Percentiles rank a stretch among this genome's conserved stretches.
phyloP scores from a whole-genome alignment of 2,888 invertebrate species.

The Folsomia manolachei region DNA sequence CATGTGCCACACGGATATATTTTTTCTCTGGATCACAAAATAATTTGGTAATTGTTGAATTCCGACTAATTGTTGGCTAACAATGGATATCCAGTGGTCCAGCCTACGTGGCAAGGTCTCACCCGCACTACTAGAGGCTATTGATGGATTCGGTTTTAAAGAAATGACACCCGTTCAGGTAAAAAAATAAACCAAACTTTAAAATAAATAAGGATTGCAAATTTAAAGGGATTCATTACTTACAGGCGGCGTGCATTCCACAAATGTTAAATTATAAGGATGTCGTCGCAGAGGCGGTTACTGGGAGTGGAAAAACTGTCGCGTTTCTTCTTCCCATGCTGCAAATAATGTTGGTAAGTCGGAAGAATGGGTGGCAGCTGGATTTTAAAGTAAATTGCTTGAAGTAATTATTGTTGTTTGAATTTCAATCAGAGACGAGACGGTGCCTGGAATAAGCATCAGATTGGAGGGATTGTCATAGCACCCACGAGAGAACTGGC shows the following conservation, averaged over 20 bases:
- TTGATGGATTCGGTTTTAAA: constrained; percentile 58
- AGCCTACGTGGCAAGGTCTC: constrained; percentile 57
- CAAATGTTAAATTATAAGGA: constrained; percentile 85
- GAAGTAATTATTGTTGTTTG: neutral
- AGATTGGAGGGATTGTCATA: constrained; percentile 83
- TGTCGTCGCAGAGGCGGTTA: constrained; percentile 96
- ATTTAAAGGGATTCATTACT: constrained; percentile 25
- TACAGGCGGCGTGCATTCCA: constrained; percentile 81
- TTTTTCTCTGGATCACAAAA: too few species aligned
- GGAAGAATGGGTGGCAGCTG: too few species aligned
- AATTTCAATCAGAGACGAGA: constrained; percentile 54
- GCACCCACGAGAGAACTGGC: constrained; percentile 96
- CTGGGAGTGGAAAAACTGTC: constrained; percentile 96
- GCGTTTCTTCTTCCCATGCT: constrained; percentile 91
- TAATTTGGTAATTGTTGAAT: too few species aligned
- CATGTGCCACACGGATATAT: too few species aligned
- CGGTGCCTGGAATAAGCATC: constrained; percentile 66
- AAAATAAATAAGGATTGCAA: neutral
- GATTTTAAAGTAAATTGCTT: too few species aligned
- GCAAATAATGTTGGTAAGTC: constrained; percentile 69
- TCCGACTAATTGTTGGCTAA: neutral
- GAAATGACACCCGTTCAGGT: constrained; percentile 64
- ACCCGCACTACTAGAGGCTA: constrained; percentile 56
- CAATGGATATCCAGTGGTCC: constrained; percentile 57
- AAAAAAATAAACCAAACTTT: constrained; percentile 31